Evolutionary conservation across 2,113 vertebrate genomes (phyloP).

Genomic region (Anoplopoma fimbria): DNA sequence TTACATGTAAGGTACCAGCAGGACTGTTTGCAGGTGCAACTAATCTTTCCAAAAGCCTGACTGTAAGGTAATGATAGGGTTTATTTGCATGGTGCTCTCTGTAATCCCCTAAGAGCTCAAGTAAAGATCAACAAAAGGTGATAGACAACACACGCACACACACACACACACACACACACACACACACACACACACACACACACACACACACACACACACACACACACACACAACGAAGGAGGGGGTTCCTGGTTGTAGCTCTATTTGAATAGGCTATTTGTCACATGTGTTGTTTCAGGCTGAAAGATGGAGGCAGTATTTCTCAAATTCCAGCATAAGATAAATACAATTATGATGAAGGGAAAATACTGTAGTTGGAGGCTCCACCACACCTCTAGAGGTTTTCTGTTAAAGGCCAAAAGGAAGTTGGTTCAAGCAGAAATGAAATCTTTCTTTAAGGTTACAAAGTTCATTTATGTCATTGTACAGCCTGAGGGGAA

Average conservation of each 20-base stretch:
- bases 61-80: slow-evolving; percentile 59
- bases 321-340: background rate
- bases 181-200: slow-evolving; percentile 34
- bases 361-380: background rate
- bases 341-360: background rate
- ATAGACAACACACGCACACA: slow-evolving; percentile 42
- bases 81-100: slow-evolving; percentile 58
- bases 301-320: background rate
- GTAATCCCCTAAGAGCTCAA: slow-evolving; percentile 46
- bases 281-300: background rate
- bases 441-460: background rate
- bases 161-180: slow-evolving; percentile 28
- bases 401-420: background rate
- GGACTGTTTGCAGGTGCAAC: slow-evolving; percentile 17
- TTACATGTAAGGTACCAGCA: slow-evolving; percentile 26
- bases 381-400: background rate
- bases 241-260: background rate
- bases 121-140: slow-evolving; percentile 58
- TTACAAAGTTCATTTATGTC: background rate
- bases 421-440: background rate
- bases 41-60: slow-evolving; percentile 57
- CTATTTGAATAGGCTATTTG: background rate
- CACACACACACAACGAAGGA: slow-evolving; percentile 19
- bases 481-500: no score
- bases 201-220: slow-evolving; percentile 27